A percentile compares a stretch with the other conserved stretches of the same genome.
phyloP scores from a whole-genome alignment of 2,888 invertebrate species.

The Bombyx huttoni region DNA sequence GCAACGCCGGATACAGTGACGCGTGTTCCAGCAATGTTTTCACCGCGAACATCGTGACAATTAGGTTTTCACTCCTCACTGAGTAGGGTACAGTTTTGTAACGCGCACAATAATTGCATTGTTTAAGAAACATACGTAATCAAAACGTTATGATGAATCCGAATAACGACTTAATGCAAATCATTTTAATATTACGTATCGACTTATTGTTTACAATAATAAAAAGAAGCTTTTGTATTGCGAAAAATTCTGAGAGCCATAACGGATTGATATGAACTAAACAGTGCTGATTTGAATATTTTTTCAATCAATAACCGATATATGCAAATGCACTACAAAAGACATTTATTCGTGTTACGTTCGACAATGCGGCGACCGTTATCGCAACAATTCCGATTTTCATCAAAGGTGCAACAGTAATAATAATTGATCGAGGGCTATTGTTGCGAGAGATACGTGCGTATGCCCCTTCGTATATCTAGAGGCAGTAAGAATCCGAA shows the following conservation, averaged over 20 bases:
- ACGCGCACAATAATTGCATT: conserved; percentile 28
- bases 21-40: conserved; percentile 58
- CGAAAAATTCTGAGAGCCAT: conserved; percentile 53
- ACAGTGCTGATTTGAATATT: conserved; percentile 61
- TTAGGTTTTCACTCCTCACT: conserved; percentile 51
- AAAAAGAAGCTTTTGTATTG: conserved; percentile 29
- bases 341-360: conserved; percentile 40
- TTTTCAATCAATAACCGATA: conserved; percentile 71
- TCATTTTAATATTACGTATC: conserved; percentile 21
- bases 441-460: conserved; percentile 58
- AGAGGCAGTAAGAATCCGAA: conserved; percentile 62
- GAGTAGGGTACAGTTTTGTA: conserved; percentile 58
- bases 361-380: conserved; percentile 65
- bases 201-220: conserved; percentile 41
- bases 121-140: conserved; percentile 17
- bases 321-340: conserved; percentile 57
- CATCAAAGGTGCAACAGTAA: conserved; percentile 66
- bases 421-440: conserved; percentile 64
- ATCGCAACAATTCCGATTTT: conserved; percentile 62
- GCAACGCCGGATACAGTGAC: conserved; percentile 47
- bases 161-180: conserved; percentile 29
- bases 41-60: conserved; percentile 42
- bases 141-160: conserved; percentile 7
- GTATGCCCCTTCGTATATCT: conserved; percentile 34
- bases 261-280: conserved; percentile 62